Conservation (phyloP, 2,888 invertebrate genomes). For the Syrphus vitripennis region DNA sequence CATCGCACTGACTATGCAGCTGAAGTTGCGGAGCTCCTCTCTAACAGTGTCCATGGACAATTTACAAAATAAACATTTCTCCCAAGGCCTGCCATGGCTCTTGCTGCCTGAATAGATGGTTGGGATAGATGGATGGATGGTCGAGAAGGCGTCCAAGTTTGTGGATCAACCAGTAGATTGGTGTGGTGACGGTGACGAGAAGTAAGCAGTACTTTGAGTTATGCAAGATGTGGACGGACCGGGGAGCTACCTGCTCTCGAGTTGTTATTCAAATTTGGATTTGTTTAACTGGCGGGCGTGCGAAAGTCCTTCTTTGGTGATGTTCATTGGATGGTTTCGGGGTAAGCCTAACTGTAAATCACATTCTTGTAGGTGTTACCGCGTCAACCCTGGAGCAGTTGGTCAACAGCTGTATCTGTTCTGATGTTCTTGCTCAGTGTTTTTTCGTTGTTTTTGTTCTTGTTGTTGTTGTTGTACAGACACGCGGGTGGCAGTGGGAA, state of each 20-base stretch:
- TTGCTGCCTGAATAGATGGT: constrained; percentile 19
- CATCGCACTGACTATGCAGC: background rate
- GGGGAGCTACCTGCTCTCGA: constrained; percentile 61
- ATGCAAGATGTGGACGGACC: constrained; percentile 35
- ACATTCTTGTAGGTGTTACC: constrained; percentile 70
- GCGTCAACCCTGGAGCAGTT: constrained; percentile 54
- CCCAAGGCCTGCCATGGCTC: constrained; percentile 49
- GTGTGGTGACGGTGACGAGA: background rate
- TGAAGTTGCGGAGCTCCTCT: constrained; percentile 10
- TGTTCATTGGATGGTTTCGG: constrained; percentile 62
- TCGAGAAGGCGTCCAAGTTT: constrained; percentile 44
- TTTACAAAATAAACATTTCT: constrained; percentile 70
- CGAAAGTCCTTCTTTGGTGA: constrained; percentile 57
- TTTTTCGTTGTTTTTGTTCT: background rate
- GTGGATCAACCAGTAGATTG: background rate
- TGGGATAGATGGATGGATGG: constrained; percentile 42
- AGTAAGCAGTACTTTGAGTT: constrained; percentile 20
- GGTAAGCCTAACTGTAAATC: constrained; percentile 69
- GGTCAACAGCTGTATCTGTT: constrained; percentile 59
- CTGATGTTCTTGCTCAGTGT: background rate
- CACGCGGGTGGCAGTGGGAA: constrained; percentile 41
- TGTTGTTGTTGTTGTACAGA: background rate
- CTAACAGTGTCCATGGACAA: constrained; percentile 68
- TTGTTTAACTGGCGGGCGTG: constrained; percentile 57
- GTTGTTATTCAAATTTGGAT: constrained; percentile 69